Base-by-base conservation (phyloP, 2,113 vertebrate species). In the Porphyrio hochstetteri region DNA sequence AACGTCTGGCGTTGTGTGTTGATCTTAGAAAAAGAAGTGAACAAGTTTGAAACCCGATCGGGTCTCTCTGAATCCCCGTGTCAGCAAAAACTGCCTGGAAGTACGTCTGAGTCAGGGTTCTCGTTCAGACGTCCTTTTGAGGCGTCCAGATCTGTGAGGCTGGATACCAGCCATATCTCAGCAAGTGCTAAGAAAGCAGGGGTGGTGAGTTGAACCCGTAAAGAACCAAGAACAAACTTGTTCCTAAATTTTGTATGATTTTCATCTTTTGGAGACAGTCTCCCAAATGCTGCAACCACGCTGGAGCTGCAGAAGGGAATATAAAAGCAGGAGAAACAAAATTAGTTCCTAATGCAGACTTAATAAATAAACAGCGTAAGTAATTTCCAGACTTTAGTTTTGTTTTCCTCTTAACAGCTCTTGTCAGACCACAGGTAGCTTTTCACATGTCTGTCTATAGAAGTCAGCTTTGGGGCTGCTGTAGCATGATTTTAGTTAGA, bases 1-100 rank as follows among this genome's bases (percentile, higher is more conserved):
- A 93, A 87, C 1, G 3, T 95, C 93, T 95, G 88, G 86, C 57
- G 15, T 72, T 72, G 25, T 40, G 11, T 93, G 86, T 82, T 82
- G 82, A 82, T 81, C 81, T 92, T 79, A 96, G 80, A 84, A 85
- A 96, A 93, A 84, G 77, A 76, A 79, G 61, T 72, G 65, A 92
- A 82, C 64, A 89, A 65, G 48, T 46, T n/a, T 95, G 95, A 95
- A 94, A 96, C 69, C 57, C 1, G 72, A 94, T 86, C 80, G 35
- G 65, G 70, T 82, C 91, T 76, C 60, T 92, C 83, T 65, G 88
- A 94, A 87, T 92, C 83, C 2, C 3, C 91, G 86, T 86, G 91
- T 95, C 93, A 95, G 93, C 92, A 96, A 79, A 79, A 96, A 93
- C 50, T 72, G 86, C 95, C 77, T 96, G 74, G 65, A 79, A 94